A percentile compares a stretch with the other conserved stretches of the same genome.
phyloP scores from a whole-genome alignment of 1,140 invertebrate species.

The Leptestheria dahalacensis region DNA sequence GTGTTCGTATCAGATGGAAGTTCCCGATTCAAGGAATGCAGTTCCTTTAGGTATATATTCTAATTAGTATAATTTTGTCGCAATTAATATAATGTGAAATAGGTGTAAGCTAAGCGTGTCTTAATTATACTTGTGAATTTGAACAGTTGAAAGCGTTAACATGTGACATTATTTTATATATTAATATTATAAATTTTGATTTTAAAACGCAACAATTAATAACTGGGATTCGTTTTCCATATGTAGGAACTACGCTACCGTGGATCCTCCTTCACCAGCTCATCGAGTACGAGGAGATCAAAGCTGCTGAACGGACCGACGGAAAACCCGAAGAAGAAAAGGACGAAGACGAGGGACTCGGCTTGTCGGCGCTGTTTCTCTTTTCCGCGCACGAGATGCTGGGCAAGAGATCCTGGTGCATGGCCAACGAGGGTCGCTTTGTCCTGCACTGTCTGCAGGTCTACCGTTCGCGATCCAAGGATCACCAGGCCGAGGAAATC shows the following conservation, averaged over 20 bases:
- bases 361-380: constrained; percentile 58
- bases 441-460: background rate
- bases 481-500: constrained; percentile 4
- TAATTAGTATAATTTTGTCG: no score
- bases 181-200: no score
- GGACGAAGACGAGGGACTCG: constrained; percentile 41
- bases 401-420: constrained; percentile 35
- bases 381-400: constrained; percentile 73
- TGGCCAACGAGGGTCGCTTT: background rate
- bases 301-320: constrained; percentile 25
- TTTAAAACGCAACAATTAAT: no score
- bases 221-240: no score
- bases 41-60: no score
- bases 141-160: no score
- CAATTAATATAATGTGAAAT: no score
- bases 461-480: background rate
- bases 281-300: constrained; percentile 39
- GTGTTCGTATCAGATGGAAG: constrained; percentile 50
- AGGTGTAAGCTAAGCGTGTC: no score
- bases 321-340: constrained; percentile 26
- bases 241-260: constrained; percentile 49
- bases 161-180: no score
- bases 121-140: no score
- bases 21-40: constrained; percentile 39
- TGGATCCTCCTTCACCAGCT: constrained; percentile 72